Evolutionary conservation across 2,888 invertebrate species (phyloP), one percentile per base, ranked within the genome.

Genomic region (Seira musarum): DNA sequence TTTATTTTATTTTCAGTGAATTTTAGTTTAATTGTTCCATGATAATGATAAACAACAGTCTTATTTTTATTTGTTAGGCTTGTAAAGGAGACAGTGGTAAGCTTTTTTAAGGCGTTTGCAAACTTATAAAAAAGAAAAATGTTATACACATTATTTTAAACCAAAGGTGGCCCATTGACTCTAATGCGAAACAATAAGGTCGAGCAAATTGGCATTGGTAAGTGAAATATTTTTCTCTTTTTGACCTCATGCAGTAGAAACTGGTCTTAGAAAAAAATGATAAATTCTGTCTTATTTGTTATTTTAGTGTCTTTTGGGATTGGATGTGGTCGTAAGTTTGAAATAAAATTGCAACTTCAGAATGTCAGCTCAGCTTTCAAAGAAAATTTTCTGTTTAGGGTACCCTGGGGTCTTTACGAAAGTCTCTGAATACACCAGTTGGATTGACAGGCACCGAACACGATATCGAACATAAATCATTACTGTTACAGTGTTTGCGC

Each of bases 341-440:
- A 13, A 17, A 25, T n/a, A 66, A 57, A 22, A 3, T 74, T 40
- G 15, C 17, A 6, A 13, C 35, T 61, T 30, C 8, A 5, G 30
- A 30, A 30, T 8, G 30, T 30, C 30, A n/a, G n/a, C n/a, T n/a
- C n/a, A n/a, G n/a, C n/a, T n/a, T 30, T 21, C 25, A 1, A 15
- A 5, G 19, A 17, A 30, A 30, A 30, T 57, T 13, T 68, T 21
- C 49, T 13, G 63, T 63, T 40, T 66, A 19, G 49, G 80, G 1
- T 84, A 84, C 25, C 85, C 85, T 0, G 85, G 84, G 1, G 84
- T 86, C 0, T 84, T 83, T 60, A 83, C 85, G 0, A 76, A 80
- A 17, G 82, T 83, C 5, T 46, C 68, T 17, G 64, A 65, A 1
- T 86, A 80, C 60, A 30, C 72, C 15, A 63, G 71, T 1, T 86